Evolutionary conservation across 2,113 vertebrate genomes (phyloP).

Genomic region (Daboia siamensis): DNA sequence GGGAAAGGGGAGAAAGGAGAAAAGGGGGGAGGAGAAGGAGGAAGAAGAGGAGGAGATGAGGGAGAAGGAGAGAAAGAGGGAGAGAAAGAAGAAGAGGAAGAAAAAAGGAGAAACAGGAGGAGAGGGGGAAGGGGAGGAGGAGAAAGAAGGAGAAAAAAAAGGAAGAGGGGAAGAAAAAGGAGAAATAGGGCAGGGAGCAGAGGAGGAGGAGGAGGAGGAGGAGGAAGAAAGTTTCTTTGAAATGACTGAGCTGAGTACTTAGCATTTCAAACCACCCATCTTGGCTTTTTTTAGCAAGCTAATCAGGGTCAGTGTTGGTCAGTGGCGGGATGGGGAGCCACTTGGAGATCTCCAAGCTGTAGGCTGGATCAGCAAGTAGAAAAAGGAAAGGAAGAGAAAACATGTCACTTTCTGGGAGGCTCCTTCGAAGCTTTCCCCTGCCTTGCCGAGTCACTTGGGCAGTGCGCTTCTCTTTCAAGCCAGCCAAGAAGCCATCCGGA

Average conservation of each 20-base stretch:
- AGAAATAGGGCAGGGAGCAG: not conserved
- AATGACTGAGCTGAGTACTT: not conserved
- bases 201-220: not conserved
- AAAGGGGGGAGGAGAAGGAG: too few relatives aligned
- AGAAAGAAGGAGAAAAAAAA: not conserved
- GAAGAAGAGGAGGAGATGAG: too few relatives aligned
- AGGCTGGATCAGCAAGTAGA: not conserved
- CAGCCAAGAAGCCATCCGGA: not conserved
- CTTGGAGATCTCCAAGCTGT: not conserved
- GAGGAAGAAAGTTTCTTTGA: not conserved
- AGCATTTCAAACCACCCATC: not conserved
- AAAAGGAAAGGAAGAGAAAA: not conserved
- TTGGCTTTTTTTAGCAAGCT: not conserved
- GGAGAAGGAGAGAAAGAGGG: too few relatives aligned
- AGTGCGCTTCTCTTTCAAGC: not conserved
- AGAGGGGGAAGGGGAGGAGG: not conserved
- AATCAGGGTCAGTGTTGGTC: not conserved
- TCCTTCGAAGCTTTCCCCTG: not conserved
- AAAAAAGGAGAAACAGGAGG: too few relatives aligned
- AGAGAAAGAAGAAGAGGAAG: too few relatives aligned
- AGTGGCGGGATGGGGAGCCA: not conserved
- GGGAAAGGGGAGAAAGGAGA: too few relatives aligned
- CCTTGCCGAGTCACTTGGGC: not conserved
- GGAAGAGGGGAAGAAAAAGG: too few relatives aligned
- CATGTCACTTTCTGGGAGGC: not conserved